Conservation (phyloP, 2,113 vertebrate species). For the Glareola pratincola region DNA sequence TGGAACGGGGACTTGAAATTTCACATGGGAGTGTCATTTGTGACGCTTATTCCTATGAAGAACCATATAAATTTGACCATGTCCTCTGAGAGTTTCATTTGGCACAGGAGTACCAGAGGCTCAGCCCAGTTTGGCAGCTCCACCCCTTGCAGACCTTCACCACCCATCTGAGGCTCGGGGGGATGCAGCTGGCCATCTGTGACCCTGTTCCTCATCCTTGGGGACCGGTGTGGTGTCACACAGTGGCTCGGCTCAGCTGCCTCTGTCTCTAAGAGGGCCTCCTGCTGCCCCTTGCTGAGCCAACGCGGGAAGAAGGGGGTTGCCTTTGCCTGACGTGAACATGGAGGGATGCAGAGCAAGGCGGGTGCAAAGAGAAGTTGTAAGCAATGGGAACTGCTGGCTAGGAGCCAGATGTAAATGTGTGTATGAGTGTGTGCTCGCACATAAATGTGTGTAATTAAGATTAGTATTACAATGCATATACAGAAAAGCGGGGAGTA, state of each 20-base stretch:
- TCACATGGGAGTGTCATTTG: neutral
- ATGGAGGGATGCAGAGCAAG: rapidly evolving
- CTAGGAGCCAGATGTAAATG: neutral
- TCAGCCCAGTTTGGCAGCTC: neutral
- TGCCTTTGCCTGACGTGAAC: neutral
- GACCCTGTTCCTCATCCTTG: rapidly evolving
- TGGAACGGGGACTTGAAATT: neutral
- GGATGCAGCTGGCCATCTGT: neutral
- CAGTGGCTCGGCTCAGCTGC: neutral
- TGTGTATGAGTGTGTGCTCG: neutral
- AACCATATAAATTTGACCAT: neutral
- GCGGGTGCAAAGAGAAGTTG: neutral
- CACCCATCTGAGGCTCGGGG: neutral
- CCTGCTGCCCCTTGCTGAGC: neutral
- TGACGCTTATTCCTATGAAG: neutral
- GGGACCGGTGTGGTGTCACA: rapidly evolving
- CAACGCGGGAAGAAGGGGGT: neutral
- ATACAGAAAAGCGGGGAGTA: neutral
- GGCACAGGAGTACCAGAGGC: neutral
- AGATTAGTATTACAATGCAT: neutral
- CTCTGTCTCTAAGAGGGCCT: rapidly evolving
- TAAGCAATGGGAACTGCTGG: neutral
- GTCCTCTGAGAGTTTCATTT: neutral
- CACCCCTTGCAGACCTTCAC: neutral
- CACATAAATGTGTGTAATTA: neutral